A percentile compares a stretch with the other conserved stretches of the same genome.
Evolutionary conservation across 30 jellyfish, hydroid and myxozoan species (phyloP).

Genomic region (Sanderia malayensis): DNA sequence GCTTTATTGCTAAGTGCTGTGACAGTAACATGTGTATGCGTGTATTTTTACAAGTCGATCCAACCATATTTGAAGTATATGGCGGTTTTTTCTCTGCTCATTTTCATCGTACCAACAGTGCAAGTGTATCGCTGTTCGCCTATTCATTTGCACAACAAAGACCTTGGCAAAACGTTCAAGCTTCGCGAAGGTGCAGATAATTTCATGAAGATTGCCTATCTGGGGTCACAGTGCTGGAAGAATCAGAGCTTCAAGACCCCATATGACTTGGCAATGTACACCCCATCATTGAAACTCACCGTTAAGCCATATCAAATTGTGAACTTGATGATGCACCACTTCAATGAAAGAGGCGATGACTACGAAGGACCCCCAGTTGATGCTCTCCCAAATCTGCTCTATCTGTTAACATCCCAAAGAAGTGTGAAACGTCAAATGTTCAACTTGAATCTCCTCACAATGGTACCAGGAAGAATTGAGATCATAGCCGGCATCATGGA

Average conservation of each 20-base stretch:
- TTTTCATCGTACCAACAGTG: slow-evolving; percentile 43
- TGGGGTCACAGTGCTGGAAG: slow-evolving; percentile 35
- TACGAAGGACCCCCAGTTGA: slow-evolving; percentile 53
- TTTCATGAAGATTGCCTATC: slow-evolving; percentile 36
- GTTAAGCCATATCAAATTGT: slow-evolving; percentile 44
- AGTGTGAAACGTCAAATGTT: slow-evolving; percentile 57
- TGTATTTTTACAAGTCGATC: slow-evolving; percentile 37
- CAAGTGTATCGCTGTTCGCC: slow-evolving; percentile 71
- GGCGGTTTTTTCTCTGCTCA: slow-evolving; percentile 28
- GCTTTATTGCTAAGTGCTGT: slow-evolving; percentile 31
- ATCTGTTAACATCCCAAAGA: slow-evolving; percentile 48
- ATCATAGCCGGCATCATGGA: slow-evolving; percentile 43
- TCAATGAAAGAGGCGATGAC: slow-evolving; percentile 22
- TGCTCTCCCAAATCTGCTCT: slow-evolving; percentile 25
- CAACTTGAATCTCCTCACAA: slow-evolving; percentile 25
- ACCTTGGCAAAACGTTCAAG: slow-evolving; percentile 39
- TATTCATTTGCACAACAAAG: slow-evolving; percentile 32
- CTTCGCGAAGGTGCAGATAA: slow-evolving; percentile 23
- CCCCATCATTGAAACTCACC: slow-evolving; percentile 32
- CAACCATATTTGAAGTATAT: slow-evolving; percentile 37
- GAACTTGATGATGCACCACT: slow-evolving; percentile 32
- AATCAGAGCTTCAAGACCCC: slow-evolving; percentile 42
- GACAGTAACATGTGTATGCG: slow-evolving; percentile 15
- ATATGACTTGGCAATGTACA: slow-evolving; percentile 30
- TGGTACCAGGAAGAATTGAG: slow-evolving; percentile 44